A percentile compares a stretch with the other conserved stretches of the same genome.
Evolutionary conservation across 1,140 invertebrate species (phyloP).

Genomic region (Steinernema khuongi): DNA sequence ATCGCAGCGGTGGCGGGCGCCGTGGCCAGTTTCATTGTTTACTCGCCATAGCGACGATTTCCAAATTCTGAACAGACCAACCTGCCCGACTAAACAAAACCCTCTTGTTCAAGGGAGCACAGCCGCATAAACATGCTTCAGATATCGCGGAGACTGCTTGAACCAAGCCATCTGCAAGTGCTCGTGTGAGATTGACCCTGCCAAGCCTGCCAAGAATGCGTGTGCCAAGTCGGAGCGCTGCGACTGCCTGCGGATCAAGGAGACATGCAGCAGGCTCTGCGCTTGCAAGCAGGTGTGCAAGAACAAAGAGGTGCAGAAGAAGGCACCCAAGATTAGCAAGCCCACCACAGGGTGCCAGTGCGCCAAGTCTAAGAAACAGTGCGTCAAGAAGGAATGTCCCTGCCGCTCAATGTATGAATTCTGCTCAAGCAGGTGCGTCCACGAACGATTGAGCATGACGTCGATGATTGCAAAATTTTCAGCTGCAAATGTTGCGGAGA

Average conservation of each 20-base stretch:
- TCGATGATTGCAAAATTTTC: slow-evolving; percentile 20
- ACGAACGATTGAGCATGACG: slow-evolving; percentile 13
- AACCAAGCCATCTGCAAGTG: slow-evolving; percentile 59
- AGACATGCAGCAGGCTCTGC: slow-evolving; percentile 56
- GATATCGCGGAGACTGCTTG: slow-evolving; percentile 58
- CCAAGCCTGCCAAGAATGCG: slow-evolving; percentile 58
- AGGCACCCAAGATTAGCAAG: slow-evolving; percentile 48
- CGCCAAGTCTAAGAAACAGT: slow-evolving; percentile 57
- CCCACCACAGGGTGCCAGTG: slow-evolving; percentile 56
- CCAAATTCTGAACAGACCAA: neutral
- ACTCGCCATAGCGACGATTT: neutral
- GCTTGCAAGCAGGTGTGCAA: slow-evolving; percentile 59
- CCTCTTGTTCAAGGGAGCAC: neutral
- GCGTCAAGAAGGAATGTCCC: slow-evolving; percentile 58
- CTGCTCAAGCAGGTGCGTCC: slow-evolving; percentile 47
- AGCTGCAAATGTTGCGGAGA: slow-evolving; percentile 57
- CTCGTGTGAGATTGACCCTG: slow-evolving; percentile 58
- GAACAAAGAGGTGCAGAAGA: slow-evolving; percentile 56
- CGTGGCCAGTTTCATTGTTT: neutral
- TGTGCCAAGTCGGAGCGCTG: slow-evolving; percentile 56
- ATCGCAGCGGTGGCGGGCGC: too few relatives aligned
- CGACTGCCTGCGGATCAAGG: slow-evolving; percentile 58
- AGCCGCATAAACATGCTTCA: slow-evolving; percentile 24
- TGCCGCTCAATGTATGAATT: slow-evolving; percentile 57
- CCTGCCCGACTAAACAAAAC: neutral